Percentiles rank a stretch among this genome's conserved stretches.
phyloP scores from a whole-genome alignment of 2,113 vertebrate genomes.

The Pterocles burchelli region DNA sequence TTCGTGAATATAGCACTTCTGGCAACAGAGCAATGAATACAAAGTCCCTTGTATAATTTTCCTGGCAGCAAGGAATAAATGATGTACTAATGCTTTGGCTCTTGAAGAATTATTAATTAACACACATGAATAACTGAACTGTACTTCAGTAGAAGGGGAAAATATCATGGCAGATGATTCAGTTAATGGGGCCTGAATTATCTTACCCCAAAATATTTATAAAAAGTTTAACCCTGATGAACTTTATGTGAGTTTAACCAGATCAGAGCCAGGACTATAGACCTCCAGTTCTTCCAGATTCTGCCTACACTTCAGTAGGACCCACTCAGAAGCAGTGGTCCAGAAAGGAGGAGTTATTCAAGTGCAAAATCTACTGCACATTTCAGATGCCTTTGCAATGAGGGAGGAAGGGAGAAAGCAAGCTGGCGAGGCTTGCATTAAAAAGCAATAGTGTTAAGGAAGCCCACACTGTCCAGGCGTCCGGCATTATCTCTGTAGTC shows the following conservation, averaged over 20 bases:
- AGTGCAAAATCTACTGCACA: not conserved
- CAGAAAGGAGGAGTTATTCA: not conserved
- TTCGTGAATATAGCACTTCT: constrained; percentile 2
- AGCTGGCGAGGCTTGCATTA: not conserved
- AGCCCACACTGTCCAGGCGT: too few relatives aligned
- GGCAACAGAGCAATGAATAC: constrained; percentile 36
- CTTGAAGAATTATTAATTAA: constrained; percentile 49
- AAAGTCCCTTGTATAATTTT: constrained; percentile 37
- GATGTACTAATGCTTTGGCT: constrained; percentile 20
- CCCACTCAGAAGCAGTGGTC: not conserved
- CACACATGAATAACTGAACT: constrained; percentile 34
- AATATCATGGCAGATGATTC: not conserved
- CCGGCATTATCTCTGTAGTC: too few relatives aligned
- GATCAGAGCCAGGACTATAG: not conserved
- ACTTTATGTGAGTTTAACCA: not conserved
- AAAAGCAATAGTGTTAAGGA: too few relatives aligned
- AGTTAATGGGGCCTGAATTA: not conserved
- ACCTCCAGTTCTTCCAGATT: not conserved
- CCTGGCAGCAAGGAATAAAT: constrained; percentile 31
- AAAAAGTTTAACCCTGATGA: not conserved
- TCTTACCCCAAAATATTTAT: not conserved
- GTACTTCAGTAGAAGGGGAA: not conserved
- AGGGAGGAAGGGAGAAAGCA: not conserved
- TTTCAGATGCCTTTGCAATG: not conserved
- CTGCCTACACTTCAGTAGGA: not conserved